Evolutionary conservation across 2,888 invertebrate species (phyloP).

Genomic region (Drosophila nr. perissopoda): DNA sequence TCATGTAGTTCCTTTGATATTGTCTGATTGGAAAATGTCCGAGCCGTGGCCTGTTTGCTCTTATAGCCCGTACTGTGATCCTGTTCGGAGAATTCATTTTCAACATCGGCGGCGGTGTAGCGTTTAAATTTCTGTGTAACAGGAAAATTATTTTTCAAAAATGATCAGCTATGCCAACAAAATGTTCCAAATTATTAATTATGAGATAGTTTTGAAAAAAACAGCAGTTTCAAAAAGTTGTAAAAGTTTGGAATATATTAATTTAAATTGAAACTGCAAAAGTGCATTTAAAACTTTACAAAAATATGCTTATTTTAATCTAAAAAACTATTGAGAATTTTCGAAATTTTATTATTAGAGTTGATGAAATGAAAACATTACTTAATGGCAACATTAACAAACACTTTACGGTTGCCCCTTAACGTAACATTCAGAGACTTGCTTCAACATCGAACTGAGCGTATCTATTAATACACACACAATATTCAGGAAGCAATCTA

Average conservation of each 20-base stretch:
- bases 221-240: not conserved
- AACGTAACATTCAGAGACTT: not conserved
- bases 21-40: slow-evolving; percentile 83
- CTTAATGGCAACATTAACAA: not conserved
- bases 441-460: not conserved
- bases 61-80: slow-evolving; percentile 78
- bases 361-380: not conserved
- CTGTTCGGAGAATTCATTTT: slow-evolving; percentile 82
- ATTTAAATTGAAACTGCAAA: not conserved
- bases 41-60: slow-evolving; percentile 69
- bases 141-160: not conserved
- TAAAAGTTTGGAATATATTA: not conserved
- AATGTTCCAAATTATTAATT: not conserved
- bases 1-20: slow-evolving; percentile 82
- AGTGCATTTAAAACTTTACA: not conserved
- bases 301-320: not conserved
- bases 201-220: not conserved
- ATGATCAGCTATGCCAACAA: not conserved
- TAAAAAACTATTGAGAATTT: not conserved
- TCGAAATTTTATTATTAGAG: not conserved
- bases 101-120: slow-evolving; percentile 81
- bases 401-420: not conserved
- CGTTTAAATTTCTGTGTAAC: slow-evolving; percentile 81
- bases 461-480: not conserved
- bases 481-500: not conserved